phyloP scores from a whole-genome alignment of 1,140 invertebrate species.

The Anagrus nilaparvatae region DNA sequence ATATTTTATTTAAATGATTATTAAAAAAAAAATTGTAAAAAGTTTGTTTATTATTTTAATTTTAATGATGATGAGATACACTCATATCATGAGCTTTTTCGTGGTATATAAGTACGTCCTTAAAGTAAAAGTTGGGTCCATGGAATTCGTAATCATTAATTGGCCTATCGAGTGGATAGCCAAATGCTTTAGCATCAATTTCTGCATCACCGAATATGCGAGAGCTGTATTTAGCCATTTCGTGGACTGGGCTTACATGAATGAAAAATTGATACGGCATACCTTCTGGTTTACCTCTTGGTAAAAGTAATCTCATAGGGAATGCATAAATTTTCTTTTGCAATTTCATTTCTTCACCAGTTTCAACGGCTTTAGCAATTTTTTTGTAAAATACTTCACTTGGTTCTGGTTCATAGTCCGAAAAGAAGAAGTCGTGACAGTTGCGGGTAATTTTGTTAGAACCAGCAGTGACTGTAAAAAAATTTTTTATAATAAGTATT shows the following conservation, averaged over 20 bases:
- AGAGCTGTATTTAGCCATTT: conserved; percentile 24
- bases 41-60: no score
- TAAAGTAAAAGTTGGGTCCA: conserved; percentile 54
- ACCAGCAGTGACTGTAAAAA: conserved; percentile 33
- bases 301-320: conserved; percentile 55
- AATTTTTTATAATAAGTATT: background rate
- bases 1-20: no score
- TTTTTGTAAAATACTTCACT: conserved; percentile 29
- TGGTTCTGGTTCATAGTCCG: conserved; percentile 24
- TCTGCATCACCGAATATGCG: conserved; percentile 23
- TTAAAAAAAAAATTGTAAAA: no score
- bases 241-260: conserved; percentile 46
- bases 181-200: conserved; percentile 42
- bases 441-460: conserved; percentile 33
- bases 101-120: conserved; percentile 54
- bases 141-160: conserved; percentile 45
- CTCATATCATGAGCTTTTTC: conserved; percentile 44
- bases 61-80: no score
- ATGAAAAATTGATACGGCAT: conserved; percentile 54
- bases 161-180: conserved; percentile 58
- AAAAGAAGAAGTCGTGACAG: conserved; percentile 34
- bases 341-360: conserved; percentile 20
- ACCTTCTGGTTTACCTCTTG: conserved; percentile 55
- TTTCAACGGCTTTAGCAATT: conserved; percentile 25
- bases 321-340: conserved; percentile 38